Evolutionary conservation across 2,113 vertebrate genomes (phyloP).

Genomic region (Melospiza melodia): DNA sequence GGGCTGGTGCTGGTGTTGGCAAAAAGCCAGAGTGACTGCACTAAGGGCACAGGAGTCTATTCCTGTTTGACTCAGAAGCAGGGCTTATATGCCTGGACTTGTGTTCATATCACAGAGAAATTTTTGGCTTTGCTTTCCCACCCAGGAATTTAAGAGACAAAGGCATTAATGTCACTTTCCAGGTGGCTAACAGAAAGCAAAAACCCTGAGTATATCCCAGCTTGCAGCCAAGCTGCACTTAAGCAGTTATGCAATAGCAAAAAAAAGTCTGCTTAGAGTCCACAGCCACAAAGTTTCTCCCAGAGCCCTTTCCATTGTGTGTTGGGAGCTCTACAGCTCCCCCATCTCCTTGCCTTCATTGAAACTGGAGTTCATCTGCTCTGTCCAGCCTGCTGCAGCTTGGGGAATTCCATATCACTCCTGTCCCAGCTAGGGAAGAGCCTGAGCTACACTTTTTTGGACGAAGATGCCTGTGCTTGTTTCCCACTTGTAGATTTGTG

Average conservation of each 20-base stretch:
- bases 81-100: not conserved
- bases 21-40: not conserved
- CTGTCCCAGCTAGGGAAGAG: not conserved
- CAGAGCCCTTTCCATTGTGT: not conserved
- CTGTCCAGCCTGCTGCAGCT: not conserved
- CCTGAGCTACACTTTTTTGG: constrained; percentile 25
- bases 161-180: not conserved
- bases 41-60: not conserved
- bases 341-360: not conserved
- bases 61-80: not conserved
- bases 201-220: not conserved
- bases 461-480: not conserved
- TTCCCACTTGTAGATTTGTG: not conserved
- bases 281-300: not conserved
- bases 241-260: not conserved
- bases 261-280: not conserved
- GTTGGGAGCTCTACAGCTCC: not conserved
- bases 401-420: not conserved
- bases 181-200: not conserved
- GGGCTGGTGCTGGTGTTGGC: not conserved
- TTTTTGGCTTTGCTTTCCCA: not conserved
- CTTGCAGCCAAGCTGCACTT: not conserved
- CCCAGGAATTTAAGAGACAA: not conserved
- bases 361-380: not conserved
- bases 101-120: not conserved